Percentiles rank a stretch among this genome's conserved stretches.
These are phyloP conservation scores for Branchipolynoe longqiensis DNA, from an alignment of 2,888 invertebrate genomes.

Conservation along the genomic window DNA sequence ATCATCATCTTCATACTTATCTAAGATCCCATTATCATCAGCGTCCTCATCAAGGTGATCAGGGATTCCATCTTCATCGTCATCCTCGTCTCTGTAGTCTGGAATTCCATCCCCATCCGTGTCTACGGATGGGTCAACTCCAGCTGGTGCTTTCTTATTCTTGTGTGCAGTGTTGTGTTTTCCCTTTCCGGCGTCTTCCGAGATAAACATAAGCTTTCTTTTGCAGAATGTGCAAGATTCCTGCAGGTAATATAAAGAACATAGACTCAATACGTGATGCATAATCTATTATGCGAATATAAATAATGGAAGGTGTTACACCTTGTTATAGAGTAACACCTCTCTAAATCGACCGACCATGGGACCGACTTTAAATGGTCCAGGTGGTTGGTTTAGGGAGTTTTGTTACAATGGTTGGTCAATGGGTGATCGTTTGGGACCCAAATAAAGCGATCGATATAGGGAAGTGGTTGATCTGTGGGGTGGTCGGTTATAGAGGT, in stretches of 20 bases:
- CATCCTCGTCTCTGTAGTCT: conserved; percentile 58
- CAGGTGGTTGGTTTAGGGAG: too few relatives aligned
- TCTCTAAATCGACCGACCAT: too few relatives aligned
- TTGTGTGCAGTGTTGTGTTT: conserved; percentile 35
- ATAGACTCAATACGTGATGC: too few relatives aligned
- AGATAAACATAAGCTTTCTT: conserved; percentile 70
- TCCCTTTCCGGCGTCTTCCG: conserved; percentile 64
- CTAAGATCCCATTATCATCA: conserved; percentile 63
- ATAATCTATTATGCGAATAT: too few relatives aligned
- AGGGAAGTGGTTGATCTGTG: too few relatives aligned
- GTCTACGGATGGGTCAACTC: conserved; percentile 47
- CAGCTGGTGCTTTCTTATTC: background rate
- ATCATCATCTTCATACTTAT: conserved; percentile 66
- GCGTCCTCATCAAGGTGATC: conserved; percentile 64
- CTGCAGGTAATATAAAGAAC: conserved; percentile 62
- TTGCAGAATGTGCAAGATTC: conserved; percentile 73
- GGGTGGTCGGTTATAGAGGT: too few relatives aligned
- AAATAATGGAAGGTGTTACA: too few relatives aligned
- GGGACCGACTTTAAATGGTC: too few relatives aligned
- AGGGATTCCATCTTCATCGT: conserved; percentile 59
- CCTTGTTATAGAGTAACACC: background rate
- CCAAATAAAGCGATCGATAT: too few relatives aligned
- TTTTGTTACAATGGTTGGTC: too few relatives aligned
- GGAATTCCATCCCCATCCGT: conserved; percentile 50
- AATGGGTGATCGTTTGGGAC: too few relatives aligned